Base-by-base conservation (phyloP, 1,140 invertebrate species). In the Scaptomyza montana region DNA sequence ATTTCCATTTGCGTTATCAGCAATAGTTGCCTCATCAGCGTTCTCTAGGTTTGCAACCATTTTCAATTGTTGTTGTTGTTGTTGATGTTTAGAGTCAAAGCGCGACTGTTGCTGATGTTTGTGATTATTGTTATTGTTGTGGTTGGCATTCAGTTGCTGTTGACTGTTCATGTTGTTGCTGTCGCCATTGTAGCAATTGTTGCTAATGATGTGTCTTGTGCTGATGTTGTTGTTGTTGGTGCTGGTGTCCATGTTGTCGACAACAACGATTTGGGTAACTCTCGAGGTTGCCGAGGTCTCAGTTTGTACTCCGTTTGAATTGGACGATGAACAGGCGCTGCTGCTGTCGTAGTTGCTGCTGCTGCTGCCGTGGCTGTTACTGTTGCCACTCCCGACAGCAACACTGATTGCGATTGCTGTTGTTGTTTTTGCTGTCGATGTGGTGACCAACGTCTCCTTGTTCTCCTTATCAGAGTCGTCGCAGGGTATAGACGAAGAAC, bases 381-480 rank as follows among this genome's bases (percentile, higher is more conserved):
- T 91, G 71, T 74, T 90, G 66, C 66, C 13, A 46, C 54, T 53
- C 51, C 64, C 65, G 49, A 60, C 56, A 54, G 33, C 47, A 60
- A 53, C 64, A 68, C 65, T 55, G 79, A 62, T 47, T 64, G 36
- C 4, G 43, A 46, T 47, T 55, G 51, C 47, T 61, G 53, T 21
- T 53, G 49, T 10, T 13, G 59, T 39, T 57, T 25, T 30, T 47
- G 49, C 10, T 51, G 64, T 68, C 46, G 78, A 60, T 28, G 80
- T 80, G 64, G 57, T 77, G 36, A 84, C 57, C 65, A 74, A 63
- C 64, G 73, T 69, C 73, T 86, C 85, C 74, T 92, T 90, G 66
- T 91, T 92, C 73, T 92, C 90, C 69, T 92, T 92, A 77, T 92
- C 90, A 70, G 86, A 92, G 74, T 92, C 90, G 77, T 90, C 89